Conservation (phyloP, 2,797 vertebrate species). For the Oceanodroma leucorhoa region DNA sequence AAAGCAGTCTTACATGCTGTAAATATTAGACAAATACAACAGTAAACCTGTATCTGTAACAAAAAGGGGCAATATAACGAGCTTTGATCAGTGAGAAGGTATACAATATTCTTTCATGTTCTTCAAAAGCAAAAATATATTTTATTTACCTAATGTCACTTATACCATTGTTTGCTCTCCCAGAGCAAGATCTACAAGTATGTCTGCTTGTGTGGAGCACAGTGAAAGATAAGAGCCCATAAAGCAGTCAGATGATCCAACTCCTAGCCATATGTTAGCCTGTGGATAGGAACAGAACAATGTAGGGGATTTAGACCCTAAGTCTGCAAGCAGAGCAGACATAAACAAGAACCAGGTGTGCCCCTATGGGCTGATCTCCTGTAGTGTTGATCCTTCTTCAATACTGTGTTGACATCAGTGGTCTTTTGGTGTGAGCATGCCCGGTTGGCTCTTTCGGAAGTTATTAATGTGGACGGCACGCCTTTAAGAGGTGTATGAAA, state of each 20-base stretch:
- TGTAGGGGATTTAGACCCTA: not conserved
- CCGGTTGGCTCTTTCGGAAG: not conserved
- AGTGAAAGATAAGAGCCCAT: not conserved
- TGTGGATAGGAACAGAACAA: not conserved
- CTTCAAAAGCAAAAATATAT: conserved; percentile 1
- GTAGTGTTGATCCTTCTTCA: not conserved
- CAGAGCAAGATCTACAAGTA: not conserved
- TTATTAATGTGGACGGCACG: not conserved
- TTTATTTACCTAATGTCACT: not conserved
- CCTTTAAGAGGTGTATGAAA: not conserved
- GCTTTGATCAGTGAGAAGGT: not conserved
- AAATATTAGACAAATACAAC: not conserved
- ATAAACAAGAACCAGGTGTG: conserved; percentile 37
- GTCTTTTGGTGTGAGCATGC: not conserved
- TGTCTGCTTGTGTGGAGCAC: not conserved
- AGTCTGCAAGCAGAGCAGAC: not conserved
- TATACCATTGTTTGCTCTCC: not conserved
- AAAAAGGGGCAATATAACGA: not conserved
- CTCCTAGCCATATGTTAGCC: not conserved
- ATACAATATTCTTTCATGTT: not conserved
- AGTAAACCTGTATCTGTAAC: not conserved
- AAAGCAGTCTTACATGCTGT: not conserved
- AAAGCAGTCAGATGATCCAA: not conserved
- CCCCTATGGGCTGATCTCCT: not conserved
- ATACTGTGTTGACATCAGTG: not conserved